Conservation (phyloP, 1,140 invertebrate genomes). For the Cardiocondyla obscurior region DNA sequence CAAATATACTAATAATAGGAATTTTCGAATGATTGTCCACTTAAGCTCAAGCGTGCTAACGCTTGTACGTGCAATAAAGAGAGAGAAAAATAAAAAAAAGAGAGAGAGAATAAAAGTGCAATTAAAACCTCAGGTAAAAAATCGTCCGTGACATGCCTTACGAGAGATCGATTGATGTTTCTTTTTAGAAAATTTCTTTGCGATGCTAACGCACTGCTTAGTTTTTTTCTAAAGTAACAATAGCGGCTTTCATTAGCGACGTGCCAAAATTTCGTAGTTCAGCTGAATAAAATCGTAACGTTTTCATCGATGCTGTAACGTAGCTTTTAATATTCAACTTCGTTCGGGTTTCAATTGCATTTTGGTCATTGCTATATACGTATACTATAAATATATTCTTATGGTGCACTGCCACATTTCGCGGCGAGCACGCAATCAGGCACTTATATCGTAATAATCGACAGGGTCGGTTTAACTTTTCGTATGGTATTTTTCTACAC, state of each 20-base stretch:
- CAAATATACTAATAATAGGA: constrained; percentile 25
- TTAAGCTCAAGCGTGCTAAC: constrained; percentile 18
- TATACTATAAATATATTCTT: constrained; percentile 47
- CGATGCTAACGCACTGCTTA: background rate
- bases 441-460: constrained; percentile 49
- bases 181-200: background rate
- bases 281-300: background rate
- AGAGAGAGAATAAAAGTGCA: constrained; percentile 62
- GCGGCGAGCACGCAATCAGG: constrained; percentile 41
- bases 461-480: constrained; percentile 39
- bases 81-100: too few relatives aligned
- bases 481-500: background rate
- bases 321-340: constrained; percentile 3
- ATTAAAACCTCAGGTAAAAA: constrained; percentile 68
- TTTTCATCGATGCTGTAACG: background rate
- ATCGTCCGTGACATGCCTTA: constrained; percentile 50
- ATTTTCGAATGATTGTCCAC: constrained; percentile 11
- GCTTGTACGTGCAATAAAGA: constrained; percentile 54
- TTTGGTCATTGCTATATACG: constrained; percentile 65
- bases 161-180: constrained; percentile 16
- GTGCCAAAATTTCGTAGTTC: background rate
- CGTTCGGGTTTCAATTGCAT: background rate
- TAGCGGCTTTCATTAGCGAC: background rate
- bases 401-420: constrained; percentile 61
- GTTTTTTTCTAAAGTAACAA: background rate